Base-by-base conservation (phyloP, 2,797 vertebrate species). In the Tauraco hartlaubi region DNA sequence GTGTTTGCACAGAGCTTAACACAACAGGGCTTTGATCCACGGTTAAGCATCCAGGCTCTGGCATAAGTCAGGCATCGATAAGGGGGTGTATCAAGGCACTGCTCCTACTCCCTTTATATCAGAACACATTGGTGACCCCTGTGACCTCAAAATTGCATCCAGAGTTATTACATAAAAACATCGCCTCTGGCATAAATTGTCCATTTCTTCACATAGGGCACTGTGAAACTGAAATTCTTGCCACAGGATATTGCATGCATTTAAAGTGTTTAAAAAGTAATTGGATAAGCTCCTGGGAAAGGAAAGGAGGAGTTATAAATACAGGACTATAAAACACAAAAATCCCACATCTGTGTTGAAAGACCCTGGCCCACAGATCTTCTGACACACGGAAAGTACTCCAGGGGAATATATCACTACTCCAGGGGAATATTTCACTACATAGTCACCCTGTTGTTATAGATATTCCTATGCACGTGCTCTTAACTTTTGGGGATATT, bases 381-480 rank as follows among this genome's bases (percentile, higher is more conserved):
- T n/a, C 31, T 64, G 22, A 29, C 1, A 35, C 35, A 35, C 9
- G 4, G 15, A 35, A 66, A 66, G 12, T 4, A 26, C 1, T 77
- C 15, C 1, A 33, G 25, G 46, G 7, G 29, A 64, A 79, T 49
- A 3, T 3, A 35, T 73, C 46, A n/a, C 15, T 20, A 7, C 14
- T 77, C 15, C 1, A 33, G 25, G 46, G 7, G 29, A 64, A 79
- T 49, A 3, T 3, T n/a, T 73, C 46, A n/a, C 15, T 20, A 7
- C 14, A 22, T 52, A 15, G 3, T 61, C 31, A 59, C 4, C 11
- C 21, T 39, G 5, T 31, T 9, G 8, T 55, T 66, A n/a, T 0
- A 12, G 9, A 0, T 84, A 77, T 78, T 39, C 52, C n/a, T 15
- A 3, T 9, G 28, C 8, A 22, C 9, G 1, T 56, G 8, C 9